A percentile compares a stretch with the other conserved stretches of the same genome.
Conservation (phyloP, 2,888 invertebrate species). For the Idaea biselata region DNA sequence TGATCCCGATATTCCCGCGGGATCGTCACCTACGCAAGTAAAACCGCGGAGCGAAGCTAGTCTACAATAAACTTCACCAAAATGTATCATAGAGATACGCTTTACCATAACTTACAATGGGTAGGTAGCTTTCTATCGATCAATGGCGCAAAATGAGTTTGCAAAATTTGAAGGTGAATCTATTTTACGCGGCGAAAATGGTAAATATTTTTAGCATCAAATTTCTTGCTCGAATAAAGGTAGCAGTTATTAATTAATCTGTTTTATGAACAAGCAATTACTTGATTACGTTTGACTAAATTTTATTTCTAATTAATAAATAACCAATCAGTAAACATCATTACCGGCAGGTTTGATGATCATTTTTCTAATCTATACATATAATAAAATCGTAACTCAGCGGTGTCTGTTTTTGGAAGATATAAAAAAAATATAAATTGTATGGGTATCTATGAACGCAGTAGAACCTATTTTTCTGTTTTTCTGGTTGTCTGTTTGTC, state of each 20-base stretch:
- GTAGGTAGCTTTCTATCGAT: not conserved
- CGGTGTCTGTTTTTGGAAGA: too few species aligned
- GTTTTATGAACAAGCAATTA: not conserved
- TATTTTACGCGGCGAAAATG: not conserved
- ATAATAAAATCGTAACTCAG: too few species aligned
- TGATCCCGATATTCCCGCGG: too few species aligned
- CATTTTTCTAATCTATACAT: too few species aligned
- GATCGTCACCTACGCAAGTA: not conserved
- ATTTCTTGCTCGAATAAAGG: not conserved
- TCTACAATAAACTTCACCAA: not conserved
- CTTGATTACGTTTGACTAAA: not conserved
- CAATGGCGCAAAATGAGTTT: not conserved
- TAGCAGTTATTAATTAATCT: not conserved
- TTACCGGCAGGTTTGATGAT: too few species aligned
- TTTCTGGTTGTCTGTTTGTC: too few species aligned
- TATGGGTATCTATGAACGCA: too few species aligned
- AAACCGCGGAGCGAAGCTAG: not conserved
- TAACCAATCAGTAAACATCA: too few species aligned
- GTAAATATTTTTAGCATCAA: not conserved
- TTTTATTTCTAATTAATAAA: not conserved
- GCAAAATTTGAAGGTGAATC: not conserved
- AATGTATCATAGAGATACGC: not conserved
- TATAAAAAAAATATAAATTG: too few species aligned
- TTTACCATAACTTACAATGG: not conserved
- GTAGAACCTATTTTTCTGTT: too few species aligned